Base-by-base conservation (phyloP, 2,888 invertebrate genomes). In the Syrista parreyssii region DNA sequence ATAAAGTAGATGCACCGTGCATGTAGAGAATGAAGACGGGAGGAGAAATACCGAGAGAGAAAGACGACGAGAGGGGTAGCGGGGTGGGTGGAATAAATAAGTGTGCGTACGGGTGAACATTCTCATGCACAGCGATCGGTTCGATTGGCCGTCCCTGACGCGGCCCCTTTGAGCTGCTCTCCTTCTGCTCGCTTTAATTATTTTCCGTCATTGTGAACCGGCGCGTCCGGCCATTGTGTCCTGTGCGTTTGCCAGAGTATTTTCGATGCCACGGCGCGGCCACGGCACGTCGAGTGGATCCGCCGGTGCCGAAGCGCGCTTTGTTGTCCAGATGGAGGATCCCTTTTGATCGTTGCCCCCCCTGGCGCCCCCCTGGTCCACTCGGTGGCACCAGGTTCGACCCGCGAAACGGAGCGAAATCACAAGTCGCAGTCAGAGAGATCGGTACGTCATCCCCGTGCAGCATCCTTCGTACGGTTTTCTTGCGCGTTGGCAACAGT, bases 161-260 rank as follows among this genome's bases (percentile, higher is more conserved):
- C 88, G 87, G 86, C 86, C 82, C 84, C 88, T 88, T 88, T 89
- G 87, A 88, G 84, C 82, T 81, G 80, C 75, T 55, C 79, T 76
- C 81, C 80, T 83, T 80, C 79, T 80, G 77, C 81, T 80, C 84
- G 85, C 81, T 85, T 88, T 88, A 88, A 89, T 89, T 89, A 89
- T 87, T 88, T 88, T 89, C 85, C 88, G 82, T 88, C 88, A 87
- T 86, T 86, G 86, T 83, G 85, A 86, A 82, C 77, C 78, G 82
- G 69, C 80, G 82, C 83, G 81, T 83, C 84, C 84, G 83, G 84
- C 85, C 80, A 85, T 89, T 88, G 89, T 87, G 78, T 75, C 75
- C 80, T 35, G 31, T 35, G 36, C 31, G 74, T 74, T 74, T 74
- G 74, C 74, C 33, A 30, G 31, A 33, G 74, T 33, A 35, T 74